These are phyloP conservation scores for Eidolon helvum DNA, from an alignment of 2,113 vertebrate species.

Conservation along the genomic window DNA sequence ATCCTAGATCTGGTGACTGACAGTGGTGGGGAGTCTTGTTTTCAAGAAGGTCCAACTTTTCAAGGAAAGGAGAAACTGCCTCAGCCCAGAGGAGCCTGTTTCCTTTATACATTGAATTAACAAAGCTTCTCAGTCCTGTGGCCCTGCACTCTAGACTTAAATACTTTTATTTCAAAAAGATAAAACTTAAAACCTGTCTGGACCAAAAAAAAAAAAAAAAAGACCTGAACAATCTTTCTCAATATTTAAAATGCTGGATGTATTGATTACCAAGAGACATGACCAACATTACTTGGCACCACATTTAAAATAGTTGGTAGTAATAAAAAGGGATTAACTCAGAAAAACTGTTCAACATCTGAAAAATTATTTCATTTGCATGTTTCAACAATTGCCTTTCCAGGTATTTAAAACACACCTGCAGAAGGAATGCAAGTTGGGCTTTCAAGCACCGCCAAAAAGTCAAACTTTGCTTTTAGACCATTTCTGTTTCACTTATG, in stretches of 20 bases:
- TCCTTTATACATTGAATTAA: slow-evolving; percentile 29
- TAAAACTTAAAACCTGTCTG: slow-evolving; percentile 42
- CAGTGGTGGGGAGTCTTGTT: not conserved
- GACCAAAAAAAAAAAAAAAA: not conserved
- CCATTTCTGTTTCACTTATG: not conserved
- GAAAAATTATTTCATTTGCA: slow-evolving; percentile 53
- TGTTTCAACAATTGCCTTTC: slow-evolving; percentile 59
- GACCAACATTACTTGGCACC: slow-evolving; percentile 5
- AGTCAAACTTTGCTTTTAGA: not conserved
- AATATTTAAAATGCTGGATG: slow-evolving; percentile 34
- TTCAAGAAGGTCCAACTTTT: not conserved
- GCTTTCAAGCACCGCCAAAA: slow-evolving; percentile 50
- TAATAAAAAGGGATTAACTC: slow-evolving; percentile 25
- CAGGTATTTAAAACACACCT: slow-evolving; percentile 68
- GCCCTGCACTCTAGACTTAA: slow-evolving; percentile 27
- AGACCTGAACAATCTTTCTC: not conserved
- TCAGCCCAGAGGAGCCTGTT: slow-evolving; percentile 17
- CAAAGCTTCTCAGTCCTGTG: not conserved
- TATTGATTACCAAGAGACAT: slow-evolving; percentile 33
- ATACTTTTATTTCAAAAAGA: slow-evolving; percentile 37
- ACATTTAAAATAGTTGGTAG: slow-evolving; percentile 50
- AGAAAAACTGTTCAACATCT: slow-evolving; percentile 45
- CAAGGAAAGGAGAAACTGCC: slow-evolving; percentile 2
- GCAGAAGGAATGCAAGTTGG: slow-evolving; percentile 45
- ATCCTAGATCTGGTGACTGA: not conserved